Evolutionary conservation across 1,140 invertebrate genomes (phyloP).

Genomic region (Plectus sambesii): DNA sequence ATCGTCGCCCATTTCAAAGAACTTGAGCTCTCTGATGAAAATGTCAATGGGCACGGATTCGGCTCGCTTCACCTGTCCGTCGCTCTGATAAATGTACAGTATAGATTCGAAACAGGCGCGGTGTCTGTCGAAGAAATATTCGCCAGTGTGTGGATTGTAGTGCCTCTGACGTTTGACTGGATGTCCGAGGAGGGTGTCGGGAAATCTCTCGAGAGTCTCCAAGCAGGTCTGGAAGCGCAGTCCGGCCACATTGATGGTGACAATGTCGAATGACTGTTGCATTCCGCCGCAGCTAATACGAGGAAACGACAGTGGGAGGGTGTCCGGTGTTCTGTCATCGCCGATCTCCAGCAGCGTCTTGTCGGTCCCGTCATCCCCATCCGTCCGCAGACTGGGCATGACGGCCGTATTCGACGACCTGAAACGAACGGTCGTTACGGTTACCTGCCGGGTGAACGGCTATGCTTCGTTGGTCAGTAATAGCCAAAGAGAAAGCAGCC

Average conservation of each 20-base stretch:
- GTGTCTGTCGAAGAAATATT: slow-evolving; percentile 99
- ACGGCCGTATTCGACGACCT: no score
- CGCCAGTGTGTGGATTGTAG: slow-evolving; percentile 93
- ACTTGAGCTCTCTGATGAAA: slow-evolving; percentile 96
- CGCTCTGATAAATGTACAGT: slow-evolving; percentile 98
- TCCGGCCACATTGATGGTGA: slow-evolving; percentile 70
- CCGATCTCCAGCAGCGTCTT: no score
- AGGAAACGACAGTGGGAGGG: no score
- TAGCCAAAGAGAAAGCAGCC: no score
- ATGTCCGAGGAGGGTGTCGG: slow-evolving; percentile 91
- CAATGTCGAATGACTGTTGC: slow-evolving; percentile 24
- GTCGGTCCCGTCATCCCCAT: no score
- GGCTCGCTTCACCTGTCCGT: slow-evolving; percentile 82
- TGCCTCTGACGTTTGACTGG: slow-evolving; percentile 67
- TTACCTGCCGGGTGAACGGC: no score
- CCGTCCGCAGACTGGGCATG: no score
- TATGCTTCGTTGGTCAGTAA: no score
- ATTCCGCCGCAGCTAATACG: no score
- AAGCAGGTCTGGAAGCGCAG: slow-evolving; percentile 95
- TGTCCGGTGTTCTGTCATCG: no score
- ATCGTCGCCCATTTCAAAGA: slow-evolving; percentile 54
- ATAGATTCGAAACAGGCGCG: slow-evolving; percentile 69
- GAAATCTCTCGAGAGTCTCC: slow-evolving; percentile 76
- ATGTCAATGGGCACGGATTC: slow-evolving; percentile 96
- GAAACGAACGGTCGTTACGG: no score